These are phyloP conservation scores for Dendrolimus houi DNA, from an alignment of 2,888 invertebrate species.

Conservation along the genomic window DNA sequence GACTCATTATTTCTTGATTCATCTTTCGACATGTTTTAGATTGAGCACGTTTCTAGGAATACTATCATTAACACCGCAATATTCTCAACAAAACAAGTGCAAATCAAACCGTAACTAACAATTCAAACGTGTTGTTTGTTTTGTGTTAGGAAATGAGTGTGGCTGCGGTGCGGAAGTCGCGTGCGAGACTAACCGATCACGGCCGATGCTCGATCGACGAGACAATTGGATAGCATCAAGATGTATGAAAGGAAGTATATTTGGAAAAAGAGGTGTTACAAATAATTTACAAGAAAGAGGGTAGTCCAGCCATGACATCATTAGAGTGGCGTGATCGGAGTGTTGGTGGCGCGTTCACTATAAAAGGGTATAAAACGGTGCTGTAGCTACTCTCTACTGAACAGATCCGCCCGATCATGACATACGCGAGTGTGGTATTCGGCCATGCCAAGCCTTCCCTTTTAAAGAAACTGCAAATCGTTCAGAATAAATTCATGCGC, in stretches of 20 bases:
- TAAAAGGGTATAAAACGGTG: too few relatives aligned
- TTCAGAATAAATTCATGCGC: too few relatives aligned
- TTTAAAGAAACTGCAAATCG: too few relatives aligned
- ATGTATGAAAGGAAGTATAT: not conserved
- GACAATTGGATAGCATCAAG: not conserved
- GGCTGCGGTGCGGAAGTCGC: constrained; percentile 48
- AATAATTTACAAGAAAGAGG: too few relatives aligned
- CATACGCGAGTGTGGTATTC: too few relatives aligned
- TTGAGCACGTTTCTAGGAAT: constrained; percentile 11
- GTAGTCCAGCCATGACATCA: too few relatives aligned
- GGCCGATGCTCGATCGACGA: constrained; percentile 12
- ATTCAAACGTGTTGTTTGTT: not conserved
- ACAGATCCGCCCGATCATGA: too few relatives aligned
- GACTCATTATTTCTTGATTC: constrained; percentile 12
- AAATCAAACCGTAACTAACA: not conserved
- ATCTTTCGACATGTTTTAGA: constrained; percentile 9
- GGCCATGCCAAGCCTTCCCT: too few relatives aligned
- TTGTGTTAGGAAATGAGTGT: constrained; percentile 18
- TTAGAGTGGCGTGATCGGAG: too few relatives aligned
- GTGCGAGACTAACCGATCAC: constrained; percentile 41
- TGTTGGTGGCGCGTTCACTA: too few relatives aligned
- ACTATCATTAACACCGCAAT: constrained; percentile 12
- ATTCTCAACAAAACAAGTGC: constrained; percentile 3
- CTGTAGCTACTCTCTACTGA: too few relatives aligned
- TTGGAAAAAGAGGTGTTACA: too few relatives aligned